These are phyloP conservation scores for Marcusenius ussheri DNA, from an alignment of 2,113 vertebrate genomes.

Conservation along the genomic window DNA sequence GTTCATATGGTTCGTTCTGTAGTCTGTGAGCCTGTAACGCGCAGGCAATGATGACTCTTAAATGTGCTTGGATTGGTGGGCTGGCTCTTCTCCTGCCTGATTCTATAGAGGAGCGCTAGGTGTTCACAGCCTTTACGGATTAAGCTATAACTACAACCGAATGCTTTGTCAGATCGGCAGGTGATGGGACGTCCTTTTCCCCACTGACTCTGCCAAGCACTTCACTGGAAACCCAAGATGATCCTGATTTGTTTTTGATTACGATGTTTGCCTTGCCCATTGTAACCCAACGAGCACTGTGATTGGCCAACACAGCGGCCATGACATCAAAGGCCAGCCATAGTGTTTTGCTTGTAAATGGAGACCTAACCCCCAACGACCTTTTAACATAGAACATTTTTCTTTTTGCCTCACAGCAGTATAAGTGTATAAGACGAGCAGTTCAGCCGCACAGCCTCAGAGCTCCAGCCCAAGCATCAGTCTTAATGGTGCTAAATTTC, in stretches of 20 bases:
- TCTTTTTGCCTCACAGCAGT: not conserved
- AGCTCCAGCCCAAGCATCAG: not conserved
- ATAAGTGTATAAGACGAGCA: not conserved
- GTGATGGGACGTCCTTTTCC: not conserved
- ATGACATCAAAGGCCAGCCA: not conserved
- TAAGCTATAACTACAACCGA: not conserved
- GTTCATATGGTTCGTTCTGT: not conserved
- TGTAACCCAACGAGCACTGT: not conserved
- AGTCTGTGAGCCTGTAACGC: not conserved
- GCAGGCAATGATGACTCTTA: not conserved
- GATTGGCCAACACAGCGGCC: not conserved
- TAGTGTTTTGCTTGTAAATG: not conserved
- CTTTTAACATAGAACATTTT: not conserved
- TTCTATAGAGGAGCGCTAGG: not conserved
- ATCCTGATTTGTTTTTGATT: not conserved
- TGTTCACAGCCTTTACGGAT: not conserved
- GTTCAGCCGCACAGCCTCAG: not conserved
- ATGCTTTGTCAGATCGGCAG: not conserved
- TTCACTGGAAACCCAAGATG: not conserved
- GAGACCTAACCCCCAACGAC: not conserved
- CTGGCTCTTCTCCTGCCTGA: not conserved
- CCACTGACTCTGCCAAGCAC: not conserved
- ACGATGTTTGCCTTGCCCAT: not conserved
- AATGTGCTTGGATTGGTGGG: not conserved
- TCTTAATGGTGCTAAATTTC: not conserved